Evolutionary conservation across 2,113 vertebrate species (phyloP).

Genomic region (Caranx melampygus): DNA sequence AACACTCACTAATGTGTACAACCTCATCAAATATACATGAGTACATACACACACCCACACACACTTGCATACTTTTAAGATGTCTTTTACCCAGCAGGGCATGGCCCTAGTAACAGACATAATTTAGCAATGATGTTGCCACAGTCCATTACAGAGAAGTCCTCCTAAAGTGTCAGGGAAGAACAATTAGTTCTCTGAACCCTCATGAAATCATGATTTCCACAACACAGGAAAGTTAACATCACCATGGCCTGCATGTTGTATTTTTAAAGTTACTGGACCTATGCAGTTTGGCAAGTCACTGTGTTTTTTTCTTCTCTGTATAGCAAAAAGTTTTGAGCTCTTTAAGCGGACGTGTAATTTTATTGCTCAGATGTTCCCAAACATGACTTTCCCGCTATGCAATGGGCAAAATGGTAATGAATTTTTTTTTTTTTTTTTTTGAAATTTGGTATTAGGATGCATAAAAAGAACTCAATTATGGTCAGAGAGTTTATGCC

Average conservation of each 20-base stretch:
- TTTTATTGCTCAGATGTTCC: conserved; percentile 39
- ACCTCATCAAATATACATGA: not conserved
- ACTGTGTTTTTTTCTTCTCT: conserved; percentile 34
- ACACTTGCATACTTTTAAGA: not conserved
- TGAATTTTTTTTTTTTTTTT: not conserved
- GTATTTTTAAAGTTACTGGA: conserved; percentile 36
- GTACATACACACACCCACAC: not conserved
- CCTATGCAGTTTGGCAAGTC: conserved; percentile 32
- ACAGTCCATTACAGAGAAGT: conserved; percentile 46
- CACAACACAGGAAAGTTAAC: conserved; percentile 44
- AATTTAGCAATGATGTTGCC: conserved; percentile 50
- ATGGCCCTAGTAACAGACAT: conserved; percentile 2
- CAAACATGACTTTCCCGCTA: conserved; percentile 28
- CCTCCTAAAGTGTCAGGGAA: conserved; percentile 31
- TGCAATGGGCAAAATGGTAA: conserved; percentile 14
- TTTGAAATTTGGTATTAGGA: conserved; percentile 25
- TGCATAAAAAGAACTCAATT: conserved; percentile 17
- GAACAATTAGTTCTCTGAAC: conserved; percentile 39
- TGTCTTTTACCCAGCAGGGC: conserved; percentile 7
- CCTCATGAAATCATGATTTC: conserved; percentile 32
- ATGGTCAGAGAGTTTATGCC: conserved; percentile 19
- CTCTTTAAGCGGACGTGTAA: conserved; percentile 34
- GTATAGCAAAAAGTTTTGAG: conserved; percentile 40
- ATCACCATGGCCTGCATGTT: conserved; percentile 2
- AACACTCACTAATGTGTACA: not conserved